Percentiles rank a stretch among this genome's conserved stretches.
phyloP scores from a whole-genome alignment of 2,888 invertebrate species.

The Eretmocerus hayati region DNA sequence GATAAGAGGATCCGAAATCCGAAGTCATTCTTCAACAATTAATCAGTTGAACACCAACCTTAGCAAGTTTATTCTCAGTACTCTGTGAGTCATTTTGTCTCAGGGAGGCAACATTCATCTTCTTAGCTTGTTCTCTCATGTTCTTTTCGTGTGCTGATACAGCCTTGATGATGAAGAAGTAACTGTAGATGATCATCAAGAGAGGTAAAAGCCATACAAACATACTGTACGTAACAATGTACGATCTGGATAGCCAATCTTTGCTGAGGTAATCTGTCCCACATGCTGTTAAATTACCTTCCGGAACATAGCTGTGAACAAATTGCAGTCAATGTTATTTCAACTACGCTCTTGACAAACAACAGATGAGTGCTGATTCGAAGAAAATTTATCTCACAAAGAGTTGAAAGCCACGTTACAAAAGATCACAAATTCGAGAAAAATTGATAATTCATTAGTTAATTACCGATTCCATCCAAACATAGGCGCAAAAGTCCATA shows the following conservation, averaged over 20 bases:
- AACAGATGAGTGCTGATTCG: too few species aligned
- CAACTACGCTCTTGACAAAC: too few species aligned
- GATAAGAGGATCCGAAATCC: too few species aligned
- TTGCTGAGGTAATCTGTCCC: conserved; percentile 80
- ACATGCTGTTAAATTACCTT: conserved; percentile 90
- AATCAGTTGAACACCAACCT: too few species aligned
- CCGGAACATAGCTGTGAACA: conserved; percentile 72
- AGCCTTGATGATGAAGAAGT: conserved; percentile 74
- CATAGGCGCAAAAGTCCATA: conserved; percentile 77
- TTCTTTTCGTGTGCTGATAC: conserved; percentile 77
- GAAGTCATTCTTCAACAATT: too few species aligned
- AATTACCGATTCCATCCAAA: conserved; percentile 76
- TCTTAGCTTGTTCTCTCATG: conserved; percentile 87
- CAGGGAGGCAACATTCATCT: conserved; percentile 87
- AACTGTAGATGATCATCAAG: conserved; percentile 75
- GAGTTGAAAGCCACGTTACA: background rate
- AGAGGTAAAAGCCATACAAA: conserved; percentile 74
- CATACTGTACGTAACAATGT: conserved; percentile 71
- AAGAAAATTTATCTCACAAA: background rate
- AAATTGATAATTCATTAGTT: too few species aligned
- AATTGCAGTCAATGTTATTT: background rate
- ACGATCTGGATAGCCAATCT: conserved; percentile 69
- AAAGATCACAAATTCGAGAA: background rate
- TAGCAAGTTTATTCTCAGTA: conserved; percentile 81
- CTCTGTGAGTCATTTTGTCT: conserved; percentile 69